Base-by-base conservation (phyloP, 2,888 invertebrate species). In the Andrena bucephala region DNA sequence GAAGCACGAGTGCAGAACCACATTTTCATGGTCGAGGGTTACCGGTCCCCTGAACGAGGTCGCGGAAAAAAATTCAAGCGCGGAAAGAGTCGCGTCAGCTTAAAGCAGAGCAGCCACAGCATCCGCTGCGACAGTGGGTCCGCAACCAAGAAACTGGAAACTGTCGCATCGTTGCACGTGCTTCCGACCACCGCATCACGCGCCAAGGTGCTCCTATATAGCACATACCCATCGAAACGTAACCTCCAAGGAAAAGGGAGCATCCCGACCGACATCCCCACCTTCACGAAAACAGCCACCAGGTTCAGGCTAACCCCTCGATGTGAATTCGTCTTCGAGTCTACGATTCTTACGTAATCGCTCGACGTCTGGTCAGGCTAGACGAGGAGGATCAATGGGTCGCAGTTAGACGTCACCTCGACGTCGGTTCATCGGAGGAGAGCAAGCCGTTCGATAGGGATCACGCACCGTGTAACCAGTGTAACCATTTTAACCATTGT, bases 101-200 rank as follows among this genome's bases (percentile, higher is more conserved):
- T 86, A 87, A 86, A 86, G 86, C 20, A 57, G 86, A 86, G 13
- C 70, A 1, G 2, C 59, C 84, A 5, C 60, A 2, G 33, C 70
- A 54, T 52, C 63, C 54, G 60, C 24, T 65, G 48, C 62, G 20
- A 69, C 54, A 31, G 36, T 54, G 24, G 31, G 13, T 29, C 59
- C 4, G 29, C 48, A 16, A 20, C 33, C 27, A 48, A 10, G 27
- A 7, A 54, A 20, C 65, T 31, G 20, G 29, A 42, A 27, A 13
- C 13, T 50, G 60, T 27, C 74, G 50, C 67, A 69, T 31, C 65
- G 24, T 16, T 42, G 52, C 81, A 73, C 78, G 72, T 73, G 68
- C 48, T 54, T 16, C 57, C 36, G 6, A 6, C 7, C 10, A 42
- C 24, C 42, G 42, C 60, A 20, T 8, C 54, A 20, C 3, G 2